Conservation (phyloP, 2,797 vertebrate genomes). For the Chromis chromis region DNA sequence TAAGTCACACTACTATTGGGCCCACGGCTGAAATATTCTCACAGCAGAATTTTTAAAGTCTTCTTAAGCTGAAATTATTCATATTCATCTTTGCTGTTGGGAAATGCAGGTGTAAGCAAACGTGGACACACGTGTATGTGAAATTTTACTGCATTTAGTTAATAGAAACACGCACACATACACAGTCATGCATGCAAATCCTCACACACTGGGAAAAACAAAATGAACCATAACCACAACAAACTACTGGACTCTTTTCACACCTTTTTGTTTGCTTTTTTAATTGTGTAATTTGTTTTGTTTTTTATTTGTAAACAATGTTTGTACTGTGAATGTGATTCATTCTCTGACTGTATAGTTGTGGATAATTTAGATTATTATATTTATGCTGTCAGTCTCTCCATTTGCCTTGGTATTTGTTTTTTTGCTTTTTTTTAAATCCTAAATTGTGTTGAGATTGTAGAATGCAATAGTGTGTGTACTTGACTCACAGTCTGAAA, state of each 20-base stretch:
- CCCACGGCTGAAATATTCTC: constrained; percentile 40
- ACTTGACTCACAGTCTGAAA: constrained; percentile 85
- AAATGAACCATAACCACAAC: constrained; percentile 67
- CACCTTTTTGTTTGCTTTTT: constrained; percentile 66
- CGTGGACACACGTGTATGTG: constrained; percentile 29
- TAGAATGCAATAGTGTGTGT: constrained; percentile 82
- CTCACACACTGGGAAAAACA: constrained; percentile 78
- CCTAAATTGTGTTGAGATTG: constrained; percentile 77
- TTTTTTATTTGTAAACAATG: constrained; percentile 77
- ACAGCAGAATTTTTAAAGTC: constrained; percentile 57
- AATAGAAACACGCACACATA: constrained; percentile 32
- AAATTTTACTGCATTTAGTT: constrained; percentile 35
- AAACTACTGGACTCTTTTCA: constrained; percentile 86
- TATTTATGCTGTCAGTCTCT: constrained; percentile 85
- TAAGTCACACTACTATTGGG: constrained; percentile 68
- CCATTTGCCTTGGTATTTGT: constrained; percentile 65
- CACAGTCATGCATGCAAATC: constrained; percentile 54
- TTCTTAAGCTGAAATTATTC: constrained; percentile 64
- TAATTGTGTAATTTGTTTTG: constrained; percentile 56
- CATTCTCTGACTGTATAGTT: constrained; percentile 85
- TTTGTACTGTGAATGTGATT: constrained; percentile 88
- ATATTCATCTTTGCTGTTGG: constrained; percentile 70
- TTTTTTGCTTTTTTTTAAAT: constrained; percentile 52
- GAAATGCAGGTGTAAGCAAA: constrained; percentile 50
- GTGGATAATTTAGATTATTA: constrained; percentile 87